Evolutionary conservation across 2,797 vertebrate species (phyloP).

Genomic region (Parotocinclus haroldoi): DNA sequence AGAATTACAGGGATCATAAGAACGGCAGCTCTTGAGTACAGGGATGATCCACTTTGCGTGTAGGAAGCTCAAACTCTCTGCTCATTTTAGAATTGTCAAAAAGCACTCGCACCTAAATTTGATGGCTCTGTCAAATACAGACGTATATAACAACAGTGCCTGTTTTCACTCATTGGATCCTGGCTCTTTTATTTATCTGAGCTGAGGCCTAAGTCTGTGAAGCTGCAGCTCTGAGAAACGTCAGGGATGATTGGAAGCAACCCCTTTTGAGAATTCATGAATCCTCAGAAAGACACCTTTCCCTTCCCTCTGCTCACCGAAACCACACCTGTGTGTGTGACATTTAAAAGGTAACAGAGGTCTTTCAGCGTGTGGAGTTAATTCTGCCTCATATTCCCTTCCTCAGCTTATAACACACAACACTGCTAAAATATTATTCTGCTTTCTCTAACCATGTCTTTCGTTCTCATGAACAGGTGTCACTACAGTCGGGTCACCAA

Average conservation of each 20-base stretch:
- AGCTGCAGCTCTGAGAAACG: constrained; percentile 56
- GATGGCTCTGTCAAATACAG: too few species aligned
- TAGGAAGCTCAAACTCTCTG: not conserved
- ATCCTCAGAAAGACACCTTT: constrained; percentile 69
- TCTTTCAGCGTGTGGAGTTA: constrained; percentile 71
- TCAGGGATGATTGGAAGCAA: constrained; percentile 72
- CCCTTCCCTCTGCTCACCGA: constrained; percentile 67
- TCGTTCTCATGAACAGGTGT: not conserved
- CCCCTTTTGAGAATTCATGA: constrained; percentile 73
- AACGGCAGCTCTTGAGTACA: constrained; percentile 57
- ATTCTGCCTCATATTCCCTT: constrained; percentile 71
- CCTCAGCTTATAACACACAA: constrained; percentile 73
- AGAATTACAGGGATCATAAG: constrained; percentile 65
- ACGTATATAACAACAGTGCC: not conserved
- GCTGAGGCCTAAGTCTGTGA: constrained; percentile 27
- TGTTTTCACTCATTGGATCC: not conserved
- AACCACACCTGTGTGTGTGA: constrained; percentile 62
- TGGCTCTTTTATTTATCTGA: constrained; percentile 39
- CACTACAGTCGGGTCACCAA: too few species aligned
- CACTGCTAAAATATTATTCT: constrained; percentile 75
- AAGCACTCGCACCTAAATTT: too few species aligned
- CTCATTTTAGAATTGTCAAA: not conserved
- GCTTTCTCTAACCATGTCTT: constrained; percentile 15
- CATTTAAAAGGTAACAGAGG: constrained; percentile 80
- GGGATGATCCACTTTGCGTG: constrained; percentile 58